Conservation (phyloP, 2,888 invertebrate genomes). For the Branchipolynoe longqiensis region DNA sequence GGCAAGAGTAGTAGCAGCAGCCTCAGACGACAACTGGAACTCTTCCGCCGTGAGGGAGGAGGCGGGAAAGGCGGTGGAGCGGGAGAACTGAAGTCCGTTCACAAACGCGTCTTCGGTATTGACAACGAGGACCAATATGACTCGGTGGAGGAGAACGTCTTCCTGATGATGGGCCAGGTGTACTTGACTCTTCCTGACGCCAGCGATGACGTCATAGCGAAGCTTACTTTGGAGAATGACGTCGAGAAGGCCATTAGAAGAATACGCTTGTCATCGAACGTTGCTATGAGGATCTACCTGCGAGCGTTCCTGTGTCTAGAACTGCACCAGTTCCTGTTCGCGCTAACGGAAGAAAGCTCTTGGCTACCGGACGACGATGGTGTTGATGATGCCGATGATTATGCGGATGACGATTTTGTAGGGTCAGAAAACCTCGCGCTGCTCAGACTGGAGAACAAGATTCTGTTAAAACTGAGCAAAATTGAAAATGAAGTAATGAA, state of each 20-base stretch:
- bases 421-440: too few species aligned
- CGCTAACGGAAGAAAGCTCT: background rate
- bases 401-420: too few species aligned
- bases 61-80: background rate
- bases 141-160: background rate
- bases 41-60: too few species aligned
- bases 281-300: background rate
- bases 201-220: background rate
- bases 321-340: background rate
- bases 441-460: background rate
- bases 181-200: background rate
- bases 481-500: too few species aligned
- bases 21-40: too few species aligned
- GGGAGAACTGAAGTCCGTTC: background rate
- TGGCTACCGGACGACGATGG: background rate
- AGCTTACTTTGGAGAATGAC: background rate
- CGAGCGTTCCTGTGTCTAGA: background rate
- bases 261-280: background rate
- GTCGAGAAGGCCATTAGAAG: background rate
- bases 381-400: too few species aligned
- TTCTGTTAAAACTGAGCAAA: background rate
- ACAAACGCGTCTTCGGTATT: conserved; percentile 7
- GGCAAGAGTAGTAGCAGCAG: background rate
- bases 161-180: background rate
- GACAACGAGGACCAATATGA: background rate